These are phyloP conservation scores for Lepilemur ruficaudatus DNA, from an alignment of 2,797 vertebrate genomes.

Conservation along the genomic window DNA sequence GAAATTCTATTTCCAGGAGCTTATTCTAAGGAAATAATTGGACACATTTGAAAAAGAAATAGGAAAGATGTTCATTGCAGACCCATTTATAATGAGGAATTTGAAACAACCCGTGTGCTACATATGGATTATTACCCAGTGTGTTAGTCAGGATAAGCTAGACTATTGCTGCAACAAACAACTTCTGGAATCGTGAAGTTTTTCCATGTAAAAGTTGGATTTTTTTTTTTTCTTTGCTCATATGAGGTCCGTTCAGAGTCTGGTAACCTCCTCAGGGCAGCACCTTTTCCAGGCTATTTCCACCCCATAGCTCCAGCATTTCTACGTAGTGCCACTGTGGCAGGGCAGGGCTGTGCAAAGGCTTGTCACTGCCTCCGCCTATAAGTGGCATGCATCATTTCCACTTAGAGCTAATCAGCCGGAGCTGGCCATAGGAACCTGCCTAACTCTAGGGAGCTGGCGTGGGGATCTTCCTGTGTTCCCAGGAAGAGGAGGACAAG, in stretches of 20 bases:
- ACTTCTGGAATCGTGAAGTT: neutral
- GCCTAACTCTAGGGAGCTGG: neutral
- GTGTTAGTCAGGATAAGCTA: neutral
- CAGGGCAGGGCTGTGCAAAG: neutral
- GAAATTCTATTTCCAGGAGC: constrained; percentile 1
- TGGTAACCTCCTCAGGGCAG: neutral
- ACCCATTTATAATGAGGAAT: neutral
- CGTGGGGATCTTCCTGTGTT: neutral
- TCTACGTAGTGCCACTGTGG: neutral
- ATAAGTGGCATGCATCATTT: neutral
- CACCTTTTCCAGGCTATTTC: neutral
- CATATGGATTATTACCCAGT: neutral
- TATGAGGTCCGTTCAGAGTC: neutral
- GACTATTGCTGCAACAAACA: neutral
- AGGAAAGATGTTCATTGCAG: neutral
- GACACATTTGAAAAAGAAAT: neutral
- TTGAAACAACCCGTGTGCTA: neutral
- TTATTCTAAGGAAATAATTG: neutral
- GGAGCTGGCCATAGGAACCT: neutral
- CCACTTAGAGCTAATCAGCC: neutral
- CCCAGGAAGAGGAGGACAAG: neutral
- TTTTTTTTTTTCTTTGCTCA: neutral
- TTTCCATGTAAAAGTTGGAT: neutral
- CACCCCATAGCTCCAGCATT: neutral
- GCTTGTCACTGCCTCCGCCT: neutral